Evolutionary conservation across 1,140 invertebrate species (phyloP).

Genomic region (Lordiphosa stackelbergi): DNA sequence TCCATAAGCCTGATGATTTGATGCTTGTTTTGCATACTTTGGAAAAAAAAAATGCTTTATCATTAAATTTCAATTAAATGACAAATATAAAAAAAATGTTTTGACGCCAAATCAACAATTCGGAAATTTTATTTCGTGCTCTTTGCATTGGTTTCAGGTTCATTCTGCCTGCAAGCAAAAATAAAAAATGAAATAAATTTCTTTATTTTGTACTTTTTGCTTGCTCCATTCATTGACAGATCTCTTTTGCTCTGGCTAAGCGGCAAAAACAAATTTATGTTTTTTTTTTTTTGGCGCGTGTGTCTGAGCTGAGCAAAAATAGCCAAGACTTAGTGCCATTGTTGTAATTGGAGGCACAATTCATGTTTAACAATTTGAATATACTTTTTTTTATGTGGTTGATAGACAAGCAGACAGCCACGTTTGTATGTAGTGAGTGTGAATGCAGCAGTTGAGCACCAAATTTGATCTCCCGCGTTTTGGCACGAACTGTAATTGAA

Average conservation of each 20-base stretch:
- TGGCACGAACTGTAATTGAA: slow-evolving; percentile 74
- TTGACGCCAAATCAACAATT: slow-evolving; percentile 70
- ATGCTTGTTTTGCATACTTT: slow-evolving; percentile 23
- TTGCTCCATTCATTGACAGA: slow-evolving; percentile 59
- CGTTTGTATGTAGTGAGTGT: slow-evolving; percentile 1
- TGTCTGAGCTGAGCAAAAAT: slow-evolving; percentile 36
- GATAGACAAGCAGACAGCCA: slow-evolving; percentile 50
- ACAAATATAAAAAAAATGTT: slow-evolving; percentile 62
- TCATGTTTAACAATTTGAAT: slow-evolving; percentile 68
- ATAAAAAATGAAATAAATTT: slow-evolving; percentile 25
- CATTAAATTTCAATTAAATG: slow-evolving; percentile 76
- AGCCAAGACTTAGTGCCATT: slow-evolving; percentile 14
- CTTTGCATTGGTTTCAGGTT: slow-evolving; percentile 42
- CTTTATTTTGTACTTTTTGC: slow-evolving; percentile 48
- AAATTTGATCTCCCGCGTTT: slow-evolving; percentile 71
- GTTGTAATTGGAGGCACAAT: slow-evolving; percentile 56
- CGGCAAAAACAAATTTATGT: slow-evolving; percentile 3
- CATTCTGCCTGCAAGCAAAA: slow-evolving; percentile 30
- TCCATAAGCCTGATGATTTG: slow-evolving; percentile 35
- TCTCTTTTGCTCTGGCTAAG: slow-evolving; percentile 8
- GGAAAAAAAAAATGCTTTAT: slow-evolving; percentile 56
- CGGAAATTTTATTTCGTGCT: slow-evolving; percentile 58
- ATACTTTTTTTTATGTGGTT: slow-evolving; percentile 34
- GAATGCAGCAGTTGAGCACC: slow-evolving; percentile 24
- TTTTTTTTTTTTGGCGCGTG: slow-evolving; percentile 55